Evolutionary conservation across 2,888 invertebrate genomes (phyloP).

Genomic region (Uloborus plumipes): DNA sequence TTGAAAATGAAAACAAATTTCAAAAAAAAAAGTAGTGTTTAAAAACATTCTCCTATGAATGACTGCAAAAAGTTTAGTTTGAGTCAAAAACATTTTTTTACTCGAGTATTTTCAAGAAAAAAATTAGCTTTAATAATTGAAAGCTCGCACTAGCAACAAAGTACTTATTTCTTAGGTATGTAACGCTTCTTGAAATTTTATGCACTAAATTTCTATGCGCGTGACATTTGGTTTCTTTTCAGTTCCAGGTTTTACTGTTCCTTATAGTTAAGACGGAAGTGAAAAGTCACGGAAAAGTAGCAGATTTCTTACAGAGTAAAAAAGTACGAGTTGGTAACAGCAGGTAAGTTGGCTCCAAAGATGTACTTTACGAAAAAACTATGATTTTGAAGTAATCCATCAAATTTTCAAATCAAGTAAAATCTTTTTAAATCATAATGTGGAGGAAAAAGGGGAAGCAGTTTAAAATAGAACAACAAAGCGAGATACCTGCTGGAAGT

Average conservation of each 20-base stretch:
- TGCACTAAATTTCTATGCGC: background rate
- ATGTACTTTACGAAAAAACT: background rate
- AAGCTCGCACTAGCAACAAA: too few species aligned
- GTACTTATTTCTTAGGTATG: too few species aligned
- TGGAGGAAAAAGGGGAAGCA: too few species aligned
- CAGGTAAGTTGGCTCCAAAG: conserved; percentile 20
- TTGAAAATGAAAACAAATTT: too few species aligned
- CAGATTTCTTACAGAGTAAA: conserved; percentile 59
- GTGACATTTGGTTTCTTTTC: conserved; percentile 11
- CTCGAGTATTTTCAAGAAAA: too few species aligned
- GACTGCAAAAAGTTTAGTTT: too few species aligned
- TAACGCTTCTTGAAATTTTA: background rate
- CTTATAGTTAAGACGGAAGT: conserved; percentile 65
- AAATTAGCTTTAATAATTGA: too few species aligned
- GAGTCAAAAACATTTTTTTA: too few species aligned
- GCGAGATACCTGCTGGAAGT: too few species aligned
- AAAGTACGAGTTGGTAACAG: conserved; percentile 47
- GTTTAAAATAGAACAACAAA: too few species aligned
- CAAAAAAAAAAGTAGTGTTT: too few species aligned
- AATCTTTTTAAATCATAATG: background rate
- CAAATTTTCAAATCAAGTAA: background rate
- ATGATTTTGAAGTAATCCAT: background rate
- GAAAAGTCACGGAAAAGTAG: conserved; percentile 54
- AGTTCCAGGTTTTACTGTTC: conserved; percentile 64
- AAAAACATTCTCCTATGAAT: too few species aligned